A percentile compares a stretch with the other conserved stretches of the same genome.
Evolutionary conservation across 2,888 invertebrate species (phyloP).

Genomic region (Amitus sp.): DNA sequence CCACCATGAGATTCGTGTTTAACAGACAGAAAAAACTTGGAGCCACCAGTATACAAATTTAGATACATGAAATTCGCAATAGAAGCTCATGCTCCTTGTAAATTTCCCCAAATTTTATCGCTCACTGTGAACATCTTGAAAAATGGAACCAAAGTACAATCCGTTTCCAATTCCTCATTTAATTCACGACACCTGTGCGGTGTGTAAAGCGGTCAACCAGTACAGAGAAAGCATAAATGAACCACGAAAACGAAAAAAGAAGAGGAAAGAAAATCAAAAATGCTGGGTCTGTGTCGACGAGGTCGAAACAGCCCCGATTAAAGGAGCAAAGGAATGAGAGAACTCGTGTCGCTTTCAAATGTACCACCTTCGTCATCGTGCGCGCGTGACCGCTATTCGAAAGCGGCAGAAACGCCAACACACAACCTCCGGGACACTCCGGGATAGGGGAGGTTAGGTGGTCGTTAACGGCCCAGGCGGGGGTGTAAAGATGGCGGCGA

Average conservation of each 20-base stretch:
- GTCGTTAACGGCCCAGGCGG: slow-evolving; percentile 45
- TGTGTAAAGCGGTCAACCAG: slow-evolving; percentile 35
- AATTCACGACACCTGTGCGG: slow-evolving; percentile 38
- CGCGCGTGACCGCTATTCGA: slow-evolving; percentile 50
- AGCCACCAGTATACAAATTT: no score
- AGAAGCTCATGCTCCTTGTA: no score
- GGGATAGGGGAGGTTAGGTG: slow-evolving; percentile 41
- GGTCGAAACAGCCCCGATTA: slow-evolving; percentile 13
- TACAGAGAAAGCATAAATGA: no score
- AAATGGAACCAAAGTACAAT: no score
- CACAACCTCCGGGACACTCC: slow-evolving; percentile 33
- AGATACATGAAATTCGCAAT: no score
- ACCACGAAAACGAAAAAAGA: no score
- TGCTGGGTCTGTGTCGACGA: slow-evolving; percentile 34
- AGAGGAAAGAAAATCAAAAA: slow-evolving; percentile 44
- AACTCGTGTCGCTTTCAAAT: slow-evolving; percentile 32
- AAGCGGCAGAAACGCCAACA: slow-evolving; percentile 24
- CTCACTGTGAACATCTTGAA: no score
- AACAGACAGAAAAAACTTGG: no score
- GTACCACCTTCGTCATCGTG: slow-evolving; percentile 45
- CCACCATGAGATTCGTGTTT: slow-evolving; percentile 51
- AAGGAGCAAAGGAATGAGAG: slow-evolving; percentile 21
- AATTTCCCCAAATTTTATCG: no score
- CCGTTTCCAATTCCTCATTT: slow-evolving; percentile 27
- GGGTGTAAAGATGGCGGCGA: slow-evolving; percentile 64